Percentiles rank a stretch among this genome's conserved stretches.
Conservation (phyloP, 92 coral and sea anemone species). For the Heteractis magnifica region DNA sequence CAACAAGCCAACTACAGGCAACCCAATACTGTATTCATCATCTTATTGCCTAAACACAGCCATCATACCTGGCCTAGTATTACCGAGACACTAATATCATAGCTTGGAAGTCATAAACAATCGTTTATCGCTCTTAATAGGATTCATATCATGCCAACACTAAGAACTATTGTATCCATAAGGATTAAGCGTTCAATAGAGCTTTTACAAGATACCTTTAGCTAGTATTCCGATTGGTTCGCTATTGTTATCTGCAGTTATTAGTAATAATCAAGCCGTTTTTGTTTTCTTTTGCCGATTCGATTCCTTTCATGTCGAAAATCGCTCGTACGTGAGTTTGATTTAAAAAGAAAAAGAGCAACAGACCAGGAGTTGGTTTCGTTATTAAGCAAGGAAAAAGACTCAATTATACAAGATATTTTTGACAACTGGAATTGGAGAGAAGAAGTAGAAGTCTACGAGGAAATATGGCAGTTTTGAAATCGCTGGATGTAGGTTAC, state of each 20-base stretch:
- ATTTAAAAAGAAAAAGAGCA: not conserved
- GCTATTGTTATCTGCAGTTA: not conserved
- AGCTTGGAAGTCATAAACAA: not conserved
- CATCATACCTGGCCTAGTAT: not conserved
- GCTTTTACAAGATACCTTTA: not conserved
- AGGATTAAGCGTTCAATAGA: slow-evolving; percentile 6
- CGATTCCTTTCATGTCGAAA: not conserved
- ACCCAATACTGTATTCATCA: not conserved
- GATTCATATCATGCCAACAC: slow-evolving; percentile 1
- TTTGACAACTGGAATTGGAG: not conserved
- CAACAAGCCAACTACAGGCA: not conserved
- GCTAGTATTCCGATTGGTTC: slow-evolving; percentile 4
- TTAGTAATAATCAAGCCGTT: not conserved
- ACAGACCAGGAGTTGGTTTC: not conserved
- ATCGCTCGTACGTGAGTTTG: not conserved
- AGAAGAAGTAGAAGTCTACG: not conserved
- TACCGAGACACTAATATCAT: not conserved
- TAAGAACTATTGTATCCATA: not conserved
- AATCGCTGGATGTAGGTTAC: not conserved
- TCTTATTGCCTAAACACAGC: not conserved
- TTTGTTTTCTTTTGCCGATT: not conserved
- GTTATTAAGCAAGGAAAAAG: not conserved
- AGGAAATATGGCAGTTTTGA: not conserved
- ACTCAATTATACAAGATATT: not conserved
- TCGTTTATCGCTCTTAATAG: not conserved